Evolutionary conservation across 2,888 invertebrate species (phyloP).

Genomic region (Phalera bucephala): DNA sequence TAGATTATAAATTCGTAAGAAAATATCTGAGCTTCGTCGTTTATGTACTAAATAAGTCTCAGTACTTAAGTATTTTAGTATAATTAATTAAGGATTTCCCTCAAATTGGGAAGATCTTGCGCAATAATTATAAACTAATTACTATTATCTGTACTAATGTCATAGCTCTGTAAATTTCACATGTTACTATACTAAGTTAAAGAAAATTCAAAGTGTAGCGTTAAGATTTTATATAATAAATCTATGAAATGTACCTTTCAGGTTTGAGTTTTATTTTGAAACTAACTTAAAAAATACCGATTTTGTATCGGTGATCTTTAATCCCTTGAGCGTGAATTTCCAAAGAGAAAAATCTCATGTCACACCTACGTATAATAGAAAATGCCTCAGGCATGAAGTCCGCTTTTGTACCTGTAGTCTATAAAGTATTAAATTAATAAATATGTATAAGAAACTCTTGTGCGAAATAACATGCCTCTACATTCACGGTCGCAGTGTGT

Average conservation of each 20-base stretch:
- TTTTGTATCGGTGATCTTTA: too few species aligned
- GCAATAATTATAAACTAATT: slow-evolving; percentile 81
- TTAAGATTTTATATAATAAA: slow-evolving; percentile 83
- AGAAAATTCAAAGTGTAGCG: slow-evolving; percentile 68
- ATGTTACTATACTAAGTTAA: slow-evolving; percentile 80
- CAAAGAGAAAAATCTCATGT: too few species aligned
- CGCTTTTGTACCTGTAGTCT: too few species aligned
- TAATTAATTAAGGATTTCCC: slow-evolving; percentile 53
- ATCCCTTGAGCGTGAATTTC: slow-evolving; percentile 1
- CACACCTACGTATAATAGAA: too few species aligned
- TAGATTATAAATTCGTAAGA: slow-evolving; percentile 70
- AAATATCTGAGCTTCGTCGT: slow-evolving; percentile 80
- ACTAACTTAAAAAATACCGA: too few species aligned
- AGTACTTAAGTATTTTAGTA: slow-evolving; percentile 73
- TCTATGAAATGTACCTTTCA: slow-evolving; percentile 79
- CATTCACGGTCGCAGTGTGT: too few species aligned
- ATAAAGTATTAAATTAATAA: too few species aligned
- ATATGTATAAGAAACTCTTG: too few species aligned
- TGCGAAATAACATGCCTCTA: too few species aligned
- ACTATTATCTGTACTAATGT: slow-evolving; percentile 75
- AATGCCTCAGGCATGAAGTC: too few species aligned
- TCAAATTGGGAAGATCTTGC: slow-evolving; percentile 62
- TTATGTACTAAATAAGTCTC: slow-evolving; percentile 69
- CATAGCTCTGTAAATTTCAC: slow-evolving; percentile 80
- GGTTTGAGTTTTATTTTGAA: slow-evolving; percentile 50